phyloP scores from a whole-genome alignment of 2,888 invertebrate species.

The Conistra vaccinii region DNA sequence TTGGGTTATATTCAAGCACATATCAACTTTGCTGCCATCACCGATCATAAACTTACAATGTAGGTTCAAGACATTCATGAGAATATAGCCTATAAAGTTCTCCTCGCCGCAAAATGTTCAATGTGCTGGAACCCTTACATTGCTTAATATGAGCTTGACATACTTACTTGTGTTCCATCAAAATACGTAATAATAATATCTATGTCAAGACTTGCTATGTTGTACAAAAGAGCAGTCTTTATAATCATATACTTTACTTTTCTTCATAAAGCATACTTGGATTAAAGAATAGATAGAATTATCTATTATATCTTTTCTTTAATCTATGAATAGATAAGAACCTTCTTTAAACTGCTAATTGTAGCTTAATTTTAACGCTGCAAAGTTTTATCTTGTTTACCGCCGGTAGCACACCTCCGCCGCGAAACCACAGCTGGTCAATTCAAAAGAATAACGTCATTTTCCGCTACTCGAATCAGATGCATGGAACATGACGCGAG shows the following conservation, averaged over 20 bases:
- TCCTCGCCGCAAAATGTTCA: constrained; percentile 29
- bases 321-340: not conserved
- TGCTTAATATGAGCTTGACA: constrained; percentile 34
- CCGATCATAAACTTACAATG: constrained; percentile 46
- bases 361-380: not conserved
- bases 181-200: constrained; percentile 24
- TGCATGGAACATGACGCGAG: too few species aligned
- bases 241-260: too few species aligned
- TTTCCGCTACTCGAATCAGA: too few species aligned
- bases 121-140: constrained; percentile 38
- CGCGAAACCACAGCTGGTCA: too few species aligned
- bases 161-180: not conserved
- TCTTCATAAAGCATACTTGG: too few species aligned
- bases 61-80: constrained; percentile 29
- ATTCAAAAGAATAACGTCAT: too few species aligned
- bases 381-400: not conserved
- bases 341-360: not conserved
- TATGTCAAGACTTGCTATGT: not conserved
- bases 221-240: constrained; percentile 10
- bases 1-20: constrained; percentile 15
- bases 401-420: too few species aligned
- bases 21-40: constrained; percentile 23
- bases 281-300: not conserved
- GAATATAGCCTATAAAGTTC: constrained; percentile 40
- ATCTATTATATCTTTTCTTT: not conserved